These are phyloP conservation scores for Agonum fuliginosum DNA, from an alignment of 2,888 invertebrate species.

Conservation along the genomic window DNA sequence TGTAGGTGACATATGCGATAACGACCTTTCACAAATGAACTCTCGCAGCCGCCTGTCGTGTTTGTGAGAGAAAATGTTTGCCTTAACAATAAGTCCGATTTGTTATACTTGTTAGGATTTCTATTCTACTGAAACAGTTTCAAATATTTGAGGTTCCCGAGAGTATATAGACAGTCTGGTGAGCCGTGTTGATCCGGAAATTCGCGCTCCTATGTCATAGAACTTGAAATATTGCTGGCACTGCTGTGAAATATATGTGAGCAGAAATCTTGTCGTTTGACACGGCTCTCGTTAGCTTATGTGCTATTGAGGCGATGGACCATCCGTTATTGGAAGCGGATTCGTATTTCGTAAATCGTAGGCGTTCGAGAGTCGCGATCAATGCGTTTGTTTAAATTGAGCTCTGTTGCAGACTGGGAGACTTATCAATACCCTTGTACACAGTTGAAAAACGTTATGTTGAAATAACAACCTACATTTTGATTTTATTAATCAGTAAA, in stretches of 20 bases:
- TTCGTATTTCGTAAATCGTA: too few relatives aligned
- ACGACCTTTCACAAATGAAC: constrained; percentile 28
- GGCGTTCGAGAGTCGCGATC: too few relatives aligned
- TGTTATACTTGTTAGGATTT: constrained; percentile 41
- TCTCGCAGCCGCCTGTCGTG: neutral
- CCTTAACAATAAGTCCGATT: constrained; percentile 39
- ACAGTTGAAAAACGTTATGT: too few relatives aligned
- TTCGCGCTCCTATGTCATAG: constrained; percentile 33
- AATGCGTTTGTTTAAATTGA: constrained; percentile 10
- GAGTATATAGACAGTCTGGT: constrained; percentile 32
- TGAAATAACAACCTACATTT: too few relatives aligned
- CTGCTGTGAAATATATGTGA: constrained; percentile 27
- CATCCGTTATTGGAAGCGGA: constrained; percentile 2
- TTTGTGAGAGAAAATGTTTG: constrained; percentile 12
- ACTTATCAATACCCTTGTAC: too few relatives aligned
- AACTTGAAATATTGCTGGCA: constrained; percentile 27
- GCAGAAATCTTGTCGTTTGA: constrained; percentile 28
- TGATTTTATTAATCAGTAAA: too few relatives aligned
- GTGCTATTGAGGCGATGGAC: constrained; percentile 4
- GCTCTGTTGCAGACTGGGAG: too few relatives aligned
- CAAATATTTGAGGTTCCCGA: constrained; percentile 38
- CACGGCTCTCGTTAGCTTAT: constrained; percentile 37
- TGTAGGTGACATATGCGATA: constrained; percentile 12
- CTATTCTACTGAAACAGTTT: constrained; percentile 17
- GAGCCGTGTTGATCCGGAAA: constrained; percentile 27